A percentile compares a stretch with the other conserved stretches of the same genome.
Evolutionary conservation across 2,888 invertebrate genomes (phyloP).

Genomic region (Adineta ricciae): DNA sequence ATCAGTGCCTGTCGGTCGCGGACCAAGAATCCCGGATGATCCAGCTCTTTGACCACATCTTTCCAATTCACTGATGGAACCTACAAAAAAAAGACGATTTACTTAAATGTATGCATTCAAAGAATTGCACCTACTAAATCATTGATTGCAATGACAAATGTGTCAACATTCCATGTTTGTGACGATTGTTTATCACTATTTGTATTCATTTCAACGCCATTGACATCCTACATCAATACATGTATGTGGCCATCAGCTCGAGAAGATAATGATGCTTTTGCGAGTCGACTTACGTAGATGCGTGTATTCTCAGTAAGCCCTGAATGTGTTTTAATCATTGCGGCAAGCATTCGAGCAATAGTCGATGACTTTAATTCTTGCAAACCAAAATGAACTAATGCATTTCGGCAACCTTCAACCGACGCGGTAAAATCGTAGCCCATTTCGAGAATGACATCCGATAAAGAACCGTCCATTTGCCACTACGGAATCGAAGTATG

Average conservation of each 20-base stretch:
- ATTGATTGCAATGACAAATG: constrained; percentile 80
- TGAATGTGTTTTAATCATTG: constrained; percentile 58
- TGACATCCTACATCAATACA: constrained; percentile 18
- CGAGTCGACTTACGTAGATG: neutral
- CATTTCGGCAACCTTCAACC: constrained; percentile 57
- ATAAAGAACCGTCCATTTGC: constrained; percentile 52
- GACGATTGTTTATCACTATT: constrained; percentile 40
- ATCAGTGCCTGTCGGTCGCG: constrained; percentile 75
- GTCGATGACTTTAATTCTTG: constrained; percentile 68
- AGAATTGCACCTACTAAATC: constrained; percentile 61
- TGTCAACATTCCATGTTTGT: constrained; percentile 79
- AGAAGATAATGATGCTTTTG: too few species aligned
- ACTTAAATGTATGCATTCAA: too few species aligned
- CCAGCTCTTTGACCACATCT: constrained; percentile 78
- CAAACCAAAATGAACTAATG: constrained; percentile 67
- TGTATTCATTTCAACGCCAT: neutral
- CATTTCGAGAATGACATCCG: constrained; percentile 80
- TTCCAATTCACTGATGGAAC: constrained; percentile 66
- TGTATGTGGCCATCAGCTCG: too few species aligned
- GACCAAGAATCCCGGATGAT: constrained; percentile 76
- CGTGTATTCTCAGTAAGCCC: constrained; percentile 59
- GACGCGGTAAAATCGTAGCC: constrained; percentile 74
- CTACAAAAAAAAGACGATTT: constrained; percentile 37
- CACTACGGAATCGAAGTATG: constrained; percentile 6
- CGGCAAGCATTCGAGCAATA: constrained; percentile 70